These are phyloP conservation scores for Macropus fuliginosus DNA, from an alignment of 2,797 vertebrate genomes.

Conservation along the genomic window DNA sequence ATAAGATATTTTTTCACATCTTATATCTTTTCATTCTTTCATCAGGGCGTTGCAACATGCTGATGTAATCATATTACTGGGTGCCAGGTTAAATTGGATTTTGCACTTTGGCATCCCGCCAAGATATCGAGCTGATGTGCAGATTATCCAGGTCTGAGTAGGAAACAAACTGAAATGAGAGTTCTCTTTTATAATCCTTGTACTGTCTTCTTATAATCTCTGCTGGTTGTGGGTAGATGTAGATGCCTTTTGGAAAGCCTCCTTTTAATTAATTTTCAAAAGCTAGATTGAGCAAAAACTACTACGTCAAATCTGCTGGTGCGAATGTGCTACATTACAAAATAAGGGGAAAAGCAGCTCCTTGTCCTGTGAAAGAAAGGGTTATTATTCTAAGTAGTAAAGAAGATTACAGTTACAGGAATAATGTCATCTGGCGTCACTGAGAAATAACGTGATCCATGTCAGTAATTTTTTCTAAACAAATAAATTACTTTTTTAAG, in stretches of 20 bases:
- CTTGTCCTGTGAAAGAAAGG: neutral
- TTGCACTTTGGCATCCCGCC: slow-evolving; percentile 97
- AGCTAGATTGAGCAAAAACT: neutral
- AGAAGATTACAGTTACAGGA: slow-evolving; percentile 27
- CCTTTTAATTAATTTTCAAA: slow-evolving; percentile 23
- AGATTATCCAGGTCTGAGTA: slow-evolving; percentile 92
- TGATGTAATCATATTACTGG: slow-evolving; percentile 94
- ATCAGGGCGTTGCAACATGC: slow-evolving; percentile 93
- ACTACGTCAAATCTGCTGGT: neutral
- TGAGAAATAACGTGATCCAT: neutral
- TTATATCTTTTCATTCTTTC: slow-evolving; percentile 50
- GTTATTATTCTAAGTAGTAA: slow-evolving; percentile 13
- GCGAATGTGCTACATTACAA: neutral
- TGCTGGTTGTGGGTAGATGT: slow-evolving; percentile 16
- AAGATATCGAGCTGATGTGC: slow-evolving; percentile 91
- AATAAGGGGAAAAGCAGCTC: neutral
- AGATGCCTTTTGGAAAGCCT: slow-evolving; percentile 47
- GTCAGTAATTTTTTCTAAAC: neutral
- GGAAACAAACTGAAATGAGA: slow-evolving; percentile 19
- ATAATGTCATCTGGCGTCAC: neutral
- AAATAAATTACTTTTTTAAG: slow-evolving; percentile 19
- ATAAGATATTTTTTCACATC: slow-evolving; percentile 28
- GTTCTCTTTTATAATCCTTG: slow-evolving; percentile 12
- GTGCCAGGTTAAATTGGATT: slow-evolving; percentile 98
- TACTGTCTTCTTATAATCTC: slow-evolving; percentile 7